These are phyloP conservation scores for Drosophila kuntzei DNA, from an alignment of 2,888 invertebrate species.

Conservation along the genomic window DNA sequence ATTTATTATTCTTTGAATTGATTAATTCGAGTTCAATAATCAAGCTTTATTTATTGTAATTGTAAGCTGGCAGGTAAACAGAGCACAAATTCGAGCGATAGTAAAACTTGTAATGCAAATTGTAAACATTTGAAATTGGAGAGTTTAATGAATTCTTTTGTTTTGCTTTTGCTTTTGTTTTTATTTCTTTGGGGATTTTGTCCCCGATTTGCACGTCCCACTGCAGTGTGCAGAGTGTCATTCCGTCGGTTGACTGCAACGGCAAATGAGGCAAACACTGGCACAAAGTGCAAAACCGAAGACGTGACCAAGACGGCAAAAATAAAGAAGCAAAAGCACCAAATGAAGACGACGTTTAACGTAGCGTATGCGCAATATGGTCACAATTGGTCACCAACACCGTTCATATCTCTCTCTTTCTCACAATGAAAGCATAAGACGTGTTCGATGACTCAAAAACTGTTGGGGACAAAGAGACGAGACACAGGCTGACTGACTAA, in stretches of 20 bases:
- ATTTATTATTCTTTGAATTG: background rate
- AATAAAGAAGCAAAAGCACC: conserved; percentile 2
- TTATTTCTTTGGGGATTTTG: conserved; percentile 32
- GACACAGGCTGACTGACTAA: background rate
- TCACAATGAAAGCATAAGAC: conserved; percentile 48
- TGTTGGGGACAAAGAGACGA: conserved; percentile 1
- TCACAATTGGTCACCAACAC: conserved; percentile 49
- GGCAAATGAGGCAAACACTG: conserved; percentile 50
- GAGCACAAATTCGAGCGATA: background rate
- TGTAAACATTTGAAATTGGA: conserved; percentile 29
- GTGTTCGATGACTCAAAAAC: conserved; percentile 66
- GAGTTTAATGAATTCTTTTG: conserved; percentile 27
- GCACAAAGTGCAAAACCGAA: conserved; percentile 66
- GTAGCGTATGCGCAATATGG: conserved; percentile 69
- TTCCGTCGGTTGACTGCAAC: conserved; percentile 27
- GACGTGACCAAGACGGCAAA: conserved; percentile 72
- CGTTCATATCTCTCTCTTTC: conserved; percentile 36
- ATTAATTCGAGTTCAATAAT: background rate
- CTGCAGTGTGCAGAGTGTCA: conserved; percentile 34
- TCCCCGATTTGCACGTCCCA: conserved; percentile 54
- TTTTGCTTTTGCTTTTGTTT: background rate
- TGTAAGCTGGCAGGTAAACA: conserved; percentile 2
- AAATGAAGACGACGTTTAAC: conserved; percentile 48
- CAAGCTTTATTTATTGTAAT: conserved; percentile 3
- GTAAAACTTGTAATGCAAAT: too few relatives aligned